Conservation (phyloP, 1,140 invertebrate genomes). For the Idris sp. region DNA sequence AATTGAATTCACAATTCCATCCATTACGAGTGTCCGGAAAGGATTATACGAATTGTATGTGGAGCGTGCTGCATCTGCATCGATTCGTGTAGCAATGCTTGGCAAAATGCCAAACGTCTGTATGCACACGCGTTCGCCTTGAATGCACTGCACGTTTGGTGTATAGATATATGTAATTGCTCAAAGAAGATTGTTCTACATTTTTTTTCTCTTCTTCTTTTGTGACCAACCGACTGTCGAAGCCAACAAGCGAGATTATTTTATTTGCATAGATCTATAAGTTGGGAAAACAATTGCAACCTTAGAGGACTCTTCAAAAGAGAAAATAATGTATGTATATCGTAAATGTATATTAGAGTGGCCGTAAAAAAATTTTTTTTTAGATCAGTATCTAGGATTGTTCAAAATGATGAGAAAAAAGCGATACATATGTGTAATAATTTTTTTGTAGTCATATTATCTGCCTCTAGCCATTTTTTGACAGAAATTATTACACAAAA, state of each 20-base stretch:
- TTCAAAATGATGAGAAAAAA: no score
- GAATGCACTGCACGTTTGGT: constrained; percentile 49
- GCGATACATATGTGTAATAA: no score
- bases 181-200: constrained; percentile 48
- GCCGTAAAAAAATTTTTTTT: no score
- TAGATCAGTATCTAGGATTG: no score
- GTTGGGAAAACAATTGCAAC: no score
- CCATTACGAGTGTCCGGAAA: constrained; percentile 76
- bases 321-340: no score
- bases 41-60: constrained; percentile 72
- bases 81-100: constrained; percentile 63
- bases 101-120: constrained; percentile 61
- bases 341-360: no score
- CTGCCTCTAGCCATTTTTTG: no score
- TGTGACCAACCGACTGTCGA: constrained; percentile 32
- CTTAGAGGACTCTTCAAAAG: no score
- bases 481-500: no score
- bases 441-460: no score
- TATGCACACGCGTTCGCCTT: constrained; percentile 58
- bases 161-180: constrained; percentile 57
- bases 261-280: constrained; percentile 55
- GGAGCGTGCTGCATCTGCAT: constrained; percentile 75
- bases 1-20: constrained; percentile 77
- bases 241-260: constrained; percentile 52
- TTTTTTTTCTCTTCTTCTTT: constrained; percentile 48